Evolutionary conservation across 2,113 vertebrate species (phyloP), one percentile per base, ranked within the genome.

Genomic region (Erpornis zantholeuca): DNA sequence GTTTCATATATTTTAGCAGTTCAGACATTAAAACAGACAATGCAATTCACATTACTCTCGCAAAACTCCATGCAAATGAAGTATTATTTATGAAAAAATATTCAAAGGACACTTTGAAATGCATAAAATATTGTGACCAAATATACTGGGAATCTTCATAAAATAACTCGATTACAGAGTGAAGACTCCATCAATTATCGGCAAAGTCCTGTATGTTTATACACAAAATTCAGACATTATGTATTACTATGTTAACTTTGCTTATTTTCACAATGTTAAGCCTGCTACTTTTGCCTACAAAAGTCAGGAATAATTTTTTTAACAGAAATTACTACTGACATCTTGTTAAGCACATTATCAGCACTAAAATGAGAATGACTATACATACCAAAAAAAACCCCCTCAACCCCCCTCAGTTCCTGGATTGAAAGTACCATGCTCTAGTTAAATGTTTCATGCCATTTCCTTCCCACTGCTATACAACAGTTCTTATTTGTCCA

Each of bases 311-410:
- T 23, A 60, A 33, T 19, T 79, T 59, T 73, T 80, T 66, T 6
- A 82, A 52, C 50, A 52, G 14, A 59, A 70, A 68, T 28, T 88
- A 15, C 36, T 56, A 68, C 15, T 70, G 19, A 73, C 23, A 5
- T 57, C 21, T 47, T 52, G 7, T 49, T 49, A 60, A 65, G 16
- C 14, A 23, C 1, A 13, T 59, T 68, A 44, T 23, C 5, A 82
- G 16, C 28, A 52, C 29, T 36, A 73, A 70, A 2, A 1, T 11
- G 50, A 57, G 7, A 70, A 79, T 14, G 35, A 42, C 20, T 53
- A 29, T 3, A 36, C 5, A 36, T 7, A 68, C 2, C 3, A 10
- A 20, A 47, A 42, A 44, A 42, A 38, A 3, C 1, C 2, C 21
- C 8, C 6, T 5, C 18, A 10, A 12, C 1, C 12, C 10, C 3